Evolutionary conservation across 2,797 vertebrate genomes (phyloP).

Genomic region (Synaphobranchus kaupii): DNA sequence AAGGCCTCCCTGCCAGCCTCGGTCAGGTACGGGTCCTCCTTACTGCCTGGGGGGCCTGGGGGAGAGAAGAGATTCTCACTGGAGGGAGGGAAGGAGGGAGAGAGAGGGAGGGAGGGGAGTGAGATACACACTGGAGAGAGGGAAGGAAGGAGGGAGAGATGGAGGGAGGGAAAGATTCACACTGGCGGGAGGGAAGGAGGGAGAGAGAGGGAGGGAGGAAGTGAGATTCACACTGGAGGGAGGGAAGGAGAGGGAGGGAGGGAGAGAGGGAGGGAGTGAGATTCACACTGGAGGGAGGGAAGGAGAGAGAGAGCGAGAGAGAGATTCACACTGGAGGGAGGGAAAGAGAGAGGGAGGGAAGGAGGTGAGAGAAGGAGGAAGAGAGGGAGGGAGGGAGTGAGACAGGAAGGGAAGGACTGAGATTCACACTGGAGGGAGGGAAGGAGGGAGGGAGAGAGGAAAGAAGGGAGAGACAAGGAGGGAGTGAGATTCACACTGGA

Average conservation of each 20-base stretch:
- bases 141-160: background rate
- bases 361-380: background rate
- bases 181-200: background rate
- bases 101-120: too few species aligned
- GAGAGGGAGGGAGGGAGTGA: background rate
- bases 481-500: background rate
- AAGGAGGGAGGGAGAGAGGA: background rate
- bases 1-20: slow-evolving; percentile 92
- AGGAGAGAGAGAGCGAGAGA: background rate
- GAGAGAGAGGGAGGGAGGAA: background rate
- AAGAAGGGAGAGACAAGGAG: too few species aligned
- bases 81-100: background rate
- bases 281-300: background rate
- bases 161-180: background rate
- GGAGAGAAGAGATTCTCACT: slow-evolving; percentile 8
- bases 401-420: too few species aligned
- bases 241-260: too few species aligned
- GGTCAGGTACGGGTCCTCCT: slow-evolving; percentile 86
- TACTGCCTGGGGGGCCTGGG: slow-evolving; percentile 86
- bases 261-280: background rate
- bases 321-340: too few species aligned
- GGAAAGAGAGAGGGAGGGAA: too few species aligned
- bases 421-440: too few species aligned
- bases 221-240: too few species aligned
- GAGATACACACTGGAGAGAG: too few species aligned